Conservation (phyloP, 2,797 vertebrate species). For the Capromys pilorides region DNA sequence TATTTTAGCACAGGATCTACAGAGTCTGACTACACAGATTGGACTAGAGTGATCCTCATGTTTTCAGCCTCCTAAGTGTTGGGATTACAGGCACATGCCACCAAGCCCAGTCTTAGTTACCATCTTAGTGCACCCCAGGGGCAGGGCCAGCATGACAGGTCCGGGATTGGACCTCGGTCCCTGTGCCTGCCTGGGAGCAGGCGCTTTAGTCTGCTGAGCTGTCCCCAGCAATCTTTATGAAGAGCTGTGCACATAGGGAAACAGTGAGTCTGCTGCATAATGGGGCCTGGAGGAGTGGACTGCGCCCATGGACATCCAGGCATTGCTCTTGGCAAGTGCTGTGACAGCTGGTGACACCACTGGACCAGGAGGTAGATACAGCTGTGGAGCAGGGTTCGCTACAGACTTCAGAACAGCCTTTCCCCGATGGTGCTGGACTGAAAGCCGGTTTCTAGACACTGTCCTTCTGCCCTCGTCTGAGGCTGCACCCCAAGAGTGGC, state of each 20-base stretch:
- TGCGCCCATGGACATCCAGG: fast-evolving
- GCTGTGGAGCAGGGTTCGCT: neutral
- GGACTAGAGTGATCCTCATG: too few species aligned
- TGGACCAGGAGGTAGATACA: neutral
- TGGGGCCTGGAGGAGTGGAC: fast-evolving
- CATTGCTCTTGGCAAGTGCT: fast-evolving
- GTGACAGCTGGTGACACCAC: neutral
- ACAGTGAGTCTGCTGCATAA: neutral
- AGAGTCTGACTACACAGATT: too few species aligned
- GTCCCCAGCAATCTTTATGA: too few species aligned
- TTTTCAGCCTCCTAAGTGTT: too few species aligned
- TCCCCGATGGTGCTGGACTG: fast-evolving
- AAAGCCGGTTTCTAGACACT: neutral
- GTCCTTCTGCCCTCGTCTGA: neutral
- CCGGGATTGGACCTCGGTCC: too few species aligned
- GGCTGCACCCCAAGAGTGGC: neutral
- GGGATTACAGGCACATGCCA: too few species aligned
- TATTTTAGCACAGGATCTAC: too few species aligned
- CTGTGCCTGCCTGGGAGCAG: too few species aligned
- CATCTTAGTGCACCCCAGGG: too few species aligned
- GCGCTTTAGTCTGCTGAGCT: too few species aligned
- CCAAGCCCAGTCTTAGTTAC: too few species aligned
- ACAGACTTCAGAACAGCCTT: fast-evolving
- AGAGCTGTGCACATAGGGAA: fast-evolving
- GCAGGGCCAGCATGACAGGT: too few species aligned